Evolutionary conservation across 2,113 vertebrate genomes (phyloP).

Genomic region (Baryphthengus martii): DNA sequence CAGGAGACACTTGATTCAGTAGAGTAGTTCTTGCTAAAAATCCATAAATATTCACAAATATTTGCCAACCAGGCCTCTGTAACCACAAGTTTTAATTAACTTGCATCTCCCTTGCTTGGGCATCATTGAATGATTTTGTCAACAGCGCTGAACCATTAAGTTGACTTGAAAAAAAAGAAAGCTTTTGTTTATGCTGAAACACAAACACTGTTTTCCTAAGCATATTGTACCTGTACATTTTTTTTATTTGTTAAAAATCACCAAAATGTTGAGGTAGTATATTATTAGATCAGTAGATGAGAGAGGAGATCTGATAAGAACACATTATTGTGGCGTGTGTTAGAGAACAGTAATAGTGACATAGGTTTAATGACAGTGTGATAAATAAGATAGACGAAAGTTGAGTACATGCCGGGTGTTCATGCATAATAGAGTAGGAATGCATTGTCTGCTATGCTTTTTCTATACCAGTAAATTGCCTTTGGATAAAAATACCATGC

Average conservation of each 20-base stretch:
- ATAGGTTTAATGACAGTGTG: slow-evolving; percentile 26
- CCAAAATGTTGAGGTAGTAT: neutral
- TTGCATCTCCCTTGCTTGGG: neutral
- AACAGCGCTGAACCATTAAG: neutral
- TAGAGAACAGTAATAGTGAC: slow-evolving; percentile 7
- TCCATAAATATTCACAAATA: slow-evolving; percentile 23
- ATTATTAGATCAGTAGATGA: slow-evolving; percentile 23
- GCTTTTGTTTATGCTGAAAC: slow-evolving; percentile 9
- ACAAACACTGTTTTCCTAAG: neutral
- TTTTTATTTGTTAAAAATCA: neutral
- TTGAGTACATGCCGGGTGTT: slow-evolving; percentile 12
- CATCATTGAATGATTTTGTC: neutral
- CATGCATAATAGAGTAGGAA: slow-evolving; percentile 55
- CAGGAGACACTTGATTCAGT: too few relatives aligned
- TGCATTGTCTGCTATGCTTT: slow-evolving; percentile 41
- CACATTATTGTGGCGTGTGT: neutral
- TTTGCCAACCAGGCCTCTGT: neutral
- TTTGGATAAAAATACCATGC: slow-evolving; percentile 54
- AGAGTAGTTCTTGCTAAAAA: neutral
- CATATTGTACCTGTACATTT: neutral
- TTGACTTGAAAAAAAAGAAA: neutral
- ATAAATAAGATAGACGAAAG: slow-evolving; percentile 37
- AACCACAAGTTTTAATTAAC: neutral
- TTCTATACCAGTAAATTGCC: slow-evolving; percentile 46
- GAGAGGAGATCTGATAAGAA: neutral